Evolutionary conservation across 1,140 invertebrate species (phyloP).

Genomic region (Globodera ellingtonae): DNA sequence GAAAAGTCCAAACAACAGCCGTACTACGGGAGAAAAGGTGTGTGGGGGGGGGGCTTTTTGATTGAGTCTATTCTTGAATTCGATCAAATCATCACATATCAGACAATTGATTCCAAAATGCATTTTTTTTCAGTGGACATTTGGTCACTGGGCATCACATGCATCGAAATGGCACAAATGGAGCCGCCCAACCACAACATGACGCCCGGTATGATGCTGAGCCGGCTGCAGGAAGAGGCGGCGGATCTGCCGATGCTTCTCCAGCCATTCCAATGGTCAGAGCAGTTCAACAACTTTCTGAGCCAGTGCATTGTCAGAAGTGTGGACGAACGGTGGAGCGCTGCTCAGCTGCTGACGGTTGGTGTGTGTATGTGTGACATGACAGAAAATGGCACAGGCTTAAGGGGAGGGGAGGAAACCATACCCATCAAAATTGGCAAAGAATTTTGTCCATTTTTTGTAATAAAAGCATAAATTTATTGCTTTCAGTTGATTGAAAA

Average conservation of each 20-base stretch:
- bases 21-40: constrained; percentile 78
- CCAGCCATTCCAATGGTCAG: constrained; percentile 74
- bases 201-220: constrained; percentile 94
- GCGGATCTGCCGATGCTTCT: constrained; percentile 91
- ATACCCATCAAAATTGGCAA: too few species aligned
- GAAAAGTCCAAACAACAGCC: constrained; percentile 97
- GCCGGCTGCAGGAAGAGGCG: constrained; percentile 79
- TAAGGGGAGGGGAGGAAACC: too few species aligned
- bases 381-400: too few species aligned
- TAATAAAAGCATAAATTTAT: too few species aligned
- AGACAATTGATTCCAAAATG: too few species aligned
- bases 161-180: constrained; percentile 98
- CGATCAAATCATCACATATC: too few species aligned
- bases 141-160: constrained; percentile 93
- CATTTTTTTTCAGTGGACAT: constrained; percentile 80
- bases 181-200: constrained; percentile 97
- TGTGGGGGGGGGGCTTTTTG: too few species aligned
- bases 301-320: constrained; percentile 88
- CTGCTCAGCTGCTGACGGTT: constrained; percentile 50
- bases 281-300: constrained; percentile 89
- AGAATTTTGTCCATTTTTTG: too few species aligned
- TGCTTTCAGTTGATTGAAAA: too few species aligned
- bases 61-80: too few species aligned
- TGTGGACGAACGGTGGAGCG: constrained; percentile 74
- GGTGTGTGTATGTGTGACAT: neutral